Evolutionary conservation across 2,888 invertebrate genomes (phyloP).

Genomic region (Zhuqinia jingwanae): DNA sequence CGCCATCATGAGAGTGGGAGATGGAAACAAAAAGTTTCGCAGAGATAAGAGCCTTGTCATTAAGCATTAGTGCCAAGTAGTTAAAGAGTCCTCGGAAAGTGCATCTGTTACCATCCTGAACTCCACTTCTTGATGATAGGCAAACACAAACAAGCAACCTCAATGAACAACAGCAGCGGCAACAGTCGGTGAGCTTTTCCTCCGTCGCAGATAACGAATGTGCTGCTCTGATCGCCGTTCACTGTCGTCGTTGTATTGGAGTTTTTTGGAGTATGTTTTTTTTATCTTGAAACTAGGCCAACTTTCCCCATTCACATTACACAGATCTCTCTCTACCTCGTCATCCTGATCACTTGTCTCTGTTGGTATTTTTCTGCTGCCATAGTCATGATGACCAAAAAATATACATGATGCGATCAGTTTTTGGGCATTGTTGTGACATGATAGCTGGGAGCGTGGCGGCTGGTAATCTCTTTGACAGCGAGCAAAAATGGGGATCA

Average conservation of each 20-base stretch:
- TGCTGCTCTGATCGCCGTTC: too few relatives aligned
- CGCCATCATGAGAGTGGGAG: not conserved
- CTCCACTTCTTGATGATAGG: conserved; percentile 22
- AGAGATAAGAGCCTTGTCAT: conserved; percentile 45
- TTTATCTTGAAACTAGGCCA: conserved; percentile 68
- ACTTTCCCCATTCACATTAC: conserved; percentile 51
- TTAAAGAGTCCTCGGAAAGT: conserved; percentile 22
- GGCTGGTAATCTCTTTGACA: conserved; percentile 19
- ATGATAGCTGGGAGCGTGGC: not conserved
- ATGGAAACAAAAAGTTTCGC: not conserved
- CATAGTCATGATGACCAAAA: too few relatives aligned
- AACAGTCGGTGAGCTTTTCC: too few relatives aligned
- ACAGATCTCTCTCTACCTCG: not conserved
- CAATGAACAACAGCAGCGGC: not conserved
- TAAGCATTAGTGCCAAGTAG: conserved; percentile 42
- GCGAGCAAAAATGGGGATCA: not conserved
- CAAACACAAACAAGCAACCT: not conserved
- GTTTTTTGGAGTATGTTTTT: not conserved
- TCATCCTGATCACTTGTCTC: not conserved
- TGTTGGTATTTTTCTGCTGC: not conserved
- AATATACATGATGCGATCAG: conserved; percentile 22
- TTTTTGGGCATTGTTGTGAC: not conserved
- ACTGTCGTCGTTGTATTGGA: not conserved
- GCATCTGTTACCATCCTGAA: conserved; percentile 38
- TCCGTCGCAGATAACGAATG: too few relatives aligned